These are phyloP conservation scores for Hydroisotoma schaefferi DNA, from an alignment of 2,888 invertebrate species.

Conservation along the genomic window DNA sequence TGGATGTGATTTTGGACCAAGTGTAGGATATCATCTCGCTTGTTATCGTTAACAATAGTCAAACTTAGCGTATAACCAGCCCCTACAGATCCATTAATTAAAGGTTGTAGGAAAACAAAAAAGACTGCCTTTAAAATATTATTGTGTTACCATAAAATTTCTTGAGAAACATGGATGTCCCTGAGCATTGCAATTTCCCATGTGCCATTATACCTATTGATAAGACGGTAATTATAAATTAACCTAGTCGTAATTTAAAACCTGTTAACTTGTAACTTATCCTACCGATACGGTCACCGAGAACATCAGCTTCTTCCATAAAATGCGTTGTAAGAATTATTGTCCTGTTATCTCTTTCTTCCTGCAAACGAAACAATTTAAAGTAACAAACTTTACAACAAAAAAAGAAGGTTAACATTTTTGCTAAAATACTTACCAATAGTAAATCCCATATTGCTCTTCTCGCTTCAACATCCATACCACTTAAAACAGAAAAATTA, in stretches of 20 bases:
- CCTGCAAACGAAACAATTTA: constrained; percentile 33
- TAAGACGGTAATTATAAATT: too few species aligned
- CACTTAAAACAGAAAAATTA: constrained; percentile 13
- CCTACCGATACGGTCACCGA: constrained; percentile 86
- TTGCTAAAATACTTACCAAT: constrained; percentile 45
- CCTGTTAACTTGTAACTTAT: too few species aligned
- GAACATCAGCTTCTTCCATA: constrained; percentile 88
- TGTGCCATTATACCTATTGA: constrained; percentile 79
- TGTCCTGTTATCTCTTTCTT: constrained; percentile 66
- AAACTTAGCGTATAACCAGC: constrained; percentile 59
- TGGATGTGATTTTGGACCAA: constrained; percentile 62
- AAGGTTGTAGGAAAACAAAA: too few species aligned
- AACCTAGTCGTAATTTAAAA: too few species aligned
- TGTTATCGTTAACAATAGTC: constrained; percentile 49
- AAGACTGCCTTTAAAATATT: constrained; percentile 48
- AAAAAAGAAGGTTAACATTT: constrained; percentile 1
- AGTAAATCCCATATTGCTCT: constrained; percentile 52
- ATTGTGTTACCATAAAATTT: constrained; percentile 54
- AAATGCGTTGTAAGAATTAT: constrained; percentile 87
- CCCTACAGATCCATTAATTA: too few species aligned
- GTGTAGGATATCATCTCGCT: constrained; percentile 52
- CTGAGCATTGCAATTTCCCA: constrained; percentile 71
- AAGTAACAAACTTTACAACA: neutral
- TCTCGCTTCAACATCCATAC: constrained; percentile 59
- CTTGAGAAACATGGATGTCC: constrained; percentile 79